A percentile compares a stretch with the other conserved stretches of the same genome.
Conservation (phyloP, 2,113 vertebrate genomes). For the Danio rerio region DNA sequence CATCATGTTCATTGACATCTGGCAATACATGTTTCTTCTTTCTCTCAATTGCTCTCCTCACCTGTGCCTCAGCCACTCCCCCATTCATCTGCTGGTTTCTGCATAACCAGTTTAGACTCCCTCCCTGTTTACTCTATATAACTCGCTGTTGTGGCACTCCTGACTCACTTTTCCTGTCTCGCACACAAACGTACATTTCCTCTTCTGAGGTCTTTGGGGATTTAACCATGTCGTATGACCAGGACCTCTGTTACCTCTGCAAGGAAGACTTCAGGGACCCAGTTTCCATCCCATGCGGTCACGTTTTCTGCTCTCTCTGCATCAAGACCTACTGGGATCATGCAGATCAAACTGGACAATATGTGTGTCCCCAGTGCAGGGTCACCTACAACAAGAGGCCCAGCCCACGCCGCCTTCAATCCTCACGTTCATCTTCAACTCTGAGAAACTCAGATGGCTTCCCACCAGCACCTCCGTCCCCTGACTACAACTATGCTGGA, state of each 20-base stretch:
- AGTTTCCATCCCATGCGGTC: constrained; percentile 79
- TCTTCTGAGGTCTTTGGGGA: neutral
- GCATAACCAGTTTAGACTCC: constrained; percentile 81
- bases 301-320: constrained; percentile 77
- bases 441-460: constrained; percentile 62
- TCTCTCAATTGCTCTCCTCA: constrained; percentile 42
- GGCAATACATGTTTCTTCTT: constrained; percentile 33
- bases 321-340: constrained; percentile 83
- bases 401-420: constrained; percentile 67
- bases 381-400: constrained; percentile 80
- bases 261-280: constrained; percentile 79
- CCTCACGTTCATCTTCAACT: constrained; percentile 63
- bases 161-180: constrained; percentile 69
- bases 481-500: constrained; percentile 81
- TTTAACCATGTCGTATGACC: constrained; percentile 72
- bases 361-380: constrained; percentile 75
- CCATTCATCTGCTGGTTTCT: constrained; percentile 79
- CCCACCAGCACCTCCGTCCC: constrained; percentile 75
- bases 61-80: constrained; percentile 65
- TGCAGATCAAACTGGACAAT: constrained; percentile 72
- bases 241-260: constrained; percentile 77
- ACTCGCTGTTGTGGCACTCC: constrained; percentile 55
- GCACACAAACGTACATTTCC: constrained; percentile 28
- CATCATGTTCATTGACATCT: constrained; percentile 55
- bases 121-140: constrained; percentile 79